Evolutionary conservation across 2,888 invertebrate species (phyloP), one percentile per base, ranked within the genome.

Genomic region (Dynastes maya): DNA sequence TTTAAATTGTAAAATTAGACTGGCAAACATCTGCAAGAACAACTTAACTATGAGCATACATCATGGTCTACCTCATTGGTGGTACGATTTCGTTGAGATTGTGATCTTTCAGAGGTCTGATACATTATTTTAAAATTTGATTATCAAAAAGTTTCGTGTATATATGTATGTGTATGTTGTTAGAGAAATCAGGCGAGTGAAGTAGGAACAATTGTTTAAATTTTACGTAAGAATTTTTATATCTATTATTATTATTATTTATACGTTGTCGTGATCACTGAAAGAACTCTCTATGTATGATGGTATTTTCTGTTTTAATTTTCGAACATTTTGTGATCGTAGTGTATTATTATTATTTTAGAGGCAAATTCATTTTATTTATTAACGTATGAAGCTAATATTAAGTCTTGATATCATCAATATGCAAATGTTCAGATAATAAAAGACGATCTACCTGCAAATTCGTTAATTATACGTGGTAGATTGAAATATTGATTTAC

Each of bases 291-390:
- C 53, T 53, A n/a, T 53, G n/a, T 53, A 53, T 16, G 4, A 53
- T 16, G 53, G 55, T 71, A 71, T 71, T 40, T 61, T 58, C 16
- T 37, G 32, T 37, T 37, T 37, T n/a, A 53, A 53, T 53, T 53
- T 72, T 71, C 16, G 32, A 71, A 71, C 40, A 71, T 45, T 71
- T 71, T 72, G 72, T 72, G 72, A 72, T 72, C 72, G 72, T 72
- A 61, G 61, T 16, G 67, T 58, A 72, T 72, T 61, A 71, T 58
- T 16, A 37, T 51, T 51, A 16, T 53, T 16, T n/a, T 72, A 72
- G 51, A 22, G 9, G 22, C 72, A 40, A 72, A 45, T 40, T 45
- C 45, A 68, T 22, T 72, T 16, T 72, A 72, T 72, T 72, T 72
- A 72, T 72, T 72, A 68, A 68, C 68, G 49, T 37, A 68, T 68